Percentiles rank a stretch among this genome's conserved stretches.
These are phyloP conservation scores for Vespertilio murinus DNA, from an alignment of 2,797 vertebrate species.

Conservation along the genomic window DNA sequence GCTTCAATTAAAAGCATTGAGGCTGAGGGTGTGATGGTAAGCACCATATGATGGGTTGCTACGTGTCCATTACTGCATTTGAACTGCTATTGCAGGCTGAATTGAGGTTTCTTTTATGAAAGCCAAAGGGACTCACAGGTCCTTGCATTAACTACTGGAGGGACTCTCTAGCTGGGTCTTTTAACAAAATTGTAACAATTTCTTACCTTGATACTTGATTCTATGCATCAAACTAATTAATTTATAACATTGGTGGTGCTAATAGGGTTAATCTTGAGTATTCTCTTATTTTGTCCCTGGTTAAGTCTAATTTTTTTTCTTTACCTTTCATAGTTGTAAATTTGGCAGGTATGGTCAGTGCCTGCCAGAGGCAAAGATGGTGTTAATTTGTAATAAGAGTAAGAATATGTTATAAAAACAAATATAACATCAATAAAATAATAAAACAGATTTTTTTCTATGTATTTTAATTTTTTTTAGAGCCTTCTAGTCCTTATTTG, in stretches of 20 bases:
- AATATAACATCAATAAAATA: background rate
- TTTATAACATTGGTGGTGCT: background rate
- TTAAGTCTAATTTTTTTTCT: background rate
- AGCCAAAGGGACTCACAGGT: background rate
- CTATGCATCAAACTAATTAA: background rate
- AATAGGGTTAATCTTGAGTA: background rate
- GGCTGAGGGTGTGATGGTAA: background rate
- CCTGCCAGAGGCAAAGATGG: background rate
- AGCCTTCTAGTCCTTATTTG: background rate
- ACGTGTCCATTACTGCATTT: background rate
- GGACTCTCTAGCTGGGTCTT: background rate
- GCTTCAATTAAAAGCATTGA: background rate
- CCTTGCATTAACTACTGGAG: background rate
- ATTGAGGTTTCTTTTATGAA: background rate
- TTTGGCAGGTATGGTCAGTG: background rate
- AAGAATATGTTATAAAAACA: conserved; percentile 8
- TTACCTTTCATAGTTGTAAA: conserved; percentile 28
- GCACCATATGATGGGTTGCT: background rate
- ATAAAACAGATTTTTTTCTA: background rate
- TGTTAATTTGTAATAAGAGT: conserved; percentile 41
- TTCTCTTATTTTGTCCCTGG: background rate
- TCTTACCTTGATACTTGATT: background rate
- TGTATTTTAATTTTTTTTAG: background rate
- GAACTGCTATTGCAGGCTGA: background rate
- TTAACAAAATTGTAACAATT: conserved; percentile 13